These are phyloP conservation scores for Drosophila falleni DNA, from an alignment of 2,888 invertebrate species.

Conservation along the genomic window DNA sequence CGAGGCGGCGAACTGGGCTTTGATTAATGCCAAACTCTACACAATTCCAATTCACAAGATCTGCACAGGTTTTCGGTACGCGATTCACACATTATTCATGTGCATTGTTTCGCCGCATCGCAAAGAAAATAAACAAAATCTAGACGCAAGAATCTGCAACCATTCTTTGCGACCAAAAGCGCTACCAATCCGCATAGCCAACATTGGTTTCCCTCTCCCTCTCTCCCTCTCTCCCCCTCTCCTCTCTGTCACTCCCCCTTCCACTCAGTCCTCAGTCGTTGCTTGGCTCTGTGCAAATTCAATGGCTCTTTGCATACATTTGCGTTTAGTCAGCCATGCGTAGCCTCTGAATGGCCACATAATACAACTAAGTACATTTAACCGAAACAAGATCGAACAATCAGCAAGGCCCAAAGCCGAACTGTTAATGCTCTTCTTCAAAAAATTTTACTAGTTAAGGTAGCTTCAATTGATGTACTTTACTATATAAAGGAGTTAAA, in stretches of 20 bases:
- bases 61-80: conserved; percentile 74
- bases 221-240: neutral
- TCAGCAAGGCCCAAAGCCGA: neutral
- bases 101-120: conserved; percentile 73
- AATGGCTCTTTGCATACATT: conserved; percentile 82
- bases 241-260: neutral
- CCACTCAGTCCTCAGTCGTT: conserved; percentile 6
- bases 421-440: conserved; percentile 13
- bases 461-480: too few species aligned
- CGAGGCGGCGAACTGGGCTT: conserved; percentile 63
- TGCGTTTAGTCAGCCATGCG: conserved; percentile 80
- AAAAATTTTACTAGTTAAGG: too few species aligned
- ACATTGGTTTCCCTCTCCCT: neutral
- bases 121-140: conserved; percentile 71
- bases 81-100: conserved; percentile 81
- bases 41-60: conserved; percentile 74
- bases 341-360: conserved; percentile 63
- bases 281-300: conserved; percentile 70
- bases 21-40: conserved; percentile 76
- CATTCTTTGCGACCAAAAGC: conserved; percentile 61
- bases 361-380: conserved; percentile 62
- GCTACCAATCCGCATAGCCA: conserved; percentile 53
- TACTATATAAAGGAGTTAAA: too few species aligned
- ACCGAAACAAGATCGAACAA: conserved; percentile 61
- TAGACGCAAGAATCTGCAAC: conserved; percentile 79